Conservation (phyloP, 2,797 vertebrate species). For the Ctenochaetus hawaiiensis region DNA sequence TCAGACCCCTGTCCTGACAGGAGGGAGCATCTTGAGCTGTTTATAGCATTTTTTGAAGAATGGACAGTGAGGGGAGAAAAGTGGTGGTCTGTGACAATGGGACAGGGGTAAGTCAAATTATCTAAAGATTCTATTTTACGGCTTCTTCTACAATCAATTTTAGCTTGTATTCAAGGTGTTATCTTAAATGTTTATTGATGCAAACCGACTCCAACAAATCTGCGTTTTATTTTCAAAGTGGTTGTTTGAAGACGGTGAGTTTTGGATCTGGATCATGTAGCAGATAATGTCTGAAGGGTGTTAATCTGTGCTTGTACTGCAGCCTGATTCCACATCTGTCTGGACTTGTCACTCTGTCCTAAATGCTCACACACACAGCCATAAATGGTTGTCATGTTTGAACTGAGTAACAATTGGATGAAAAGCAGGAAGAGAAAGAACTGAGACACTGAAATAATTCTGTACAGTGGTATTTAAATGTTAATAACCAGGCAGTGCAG, state of each 20-base stretch:
- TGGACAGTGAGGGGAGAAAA: slow-evolving; percentile 86
- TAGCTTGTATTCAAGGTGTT: not conserved
- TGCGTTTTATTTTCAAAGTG: not conserved
- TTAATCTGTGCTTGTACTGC: slow-evolving; percentile 43
- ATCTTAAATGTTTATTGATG: not conserved
- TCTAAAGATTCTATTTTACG: not conserved
- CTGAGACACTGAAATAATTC: not conserved
- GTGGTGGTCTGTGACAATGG: slow-evolving; percentile 89
- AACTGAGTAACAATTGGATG: slow-evolving; percentile 68
- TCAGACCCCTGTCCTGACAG: slow-evolving; percentile 28
- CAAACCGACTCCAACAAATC: not conserved
- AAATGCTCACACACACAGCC: slow-evolving; percentile 59
- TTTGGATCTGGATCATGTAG: not conserved
- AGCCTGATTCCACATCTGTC: slow-evolving; percentile 70
- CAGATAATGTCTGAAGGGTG: slow-evolving; percentile 36
- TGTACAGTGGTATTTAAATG: not conserved
- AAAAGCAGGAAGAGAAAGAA: slow-evolving; percentile 70
- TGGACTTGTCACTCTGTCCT: slow-evolving; percentile 74
- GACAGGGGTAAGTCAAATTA: slow-evolving; percentile 82
- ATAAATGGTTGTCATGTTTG: slow-evolving; percentile 79
- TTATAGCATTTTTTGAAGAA: slow-evolving; percentile 46
- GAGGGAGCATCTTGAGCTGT: slow-evolving; percentile 27
- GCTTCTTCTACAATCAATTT: not conserved
- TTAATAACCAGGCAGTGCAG: too few species aligned
- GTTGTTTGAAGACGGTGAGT: not conserved